Evolutionary conservation across 2,888 invertebrate species (phyloP), one percentile per base, ranked within the genome.

Genomic region (Danaus chrysippus): DNA sequence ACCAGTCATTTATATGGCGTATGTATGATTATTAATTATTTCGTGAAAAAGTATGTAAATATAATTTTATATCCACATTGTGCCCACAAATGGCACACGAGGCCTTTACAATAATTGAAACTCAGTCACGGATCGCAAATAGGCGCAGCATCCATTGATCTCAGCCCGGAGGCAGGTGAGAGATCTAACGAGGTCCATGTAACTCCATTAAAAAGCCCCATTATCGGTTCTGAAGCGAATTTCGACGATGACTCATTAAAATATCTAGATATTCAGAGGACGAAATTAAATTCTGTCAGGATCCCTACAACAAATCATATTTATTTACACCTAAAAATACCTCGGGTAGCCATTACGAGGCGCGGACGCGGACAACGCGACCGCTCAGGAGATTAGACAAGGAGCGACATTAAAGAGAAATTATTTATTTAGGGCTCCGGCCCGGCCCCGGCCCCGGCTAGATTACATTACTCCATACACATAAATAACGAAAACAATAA

Each of bases 401-500:
- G 89, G 84, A 88, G 87, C 80, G 89, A 90, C 90, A 89, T 90
- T 91, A 89, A 88, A 91, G 87, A 82, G 83, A 85, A 90, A 91
- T 90, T 90, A 91, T 91, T 91, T 91, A 91, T 91, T 90, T 89
- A 90, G 90, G 90, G 79, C 86, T 83, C 84, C 75, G 23, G 23
- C 23, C 23, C 23, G 23, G 23, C 23, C 23, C 23, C 23, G 23
- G 23, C 23, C 23, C 82, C 84, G 79, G 85, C 90, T 90, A 91
- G 91, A 90, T 90, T 91, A 91, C 87, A 90, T 90, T 90, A 90
- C 90, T 89, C 87, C 90, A 90, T 90, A 90, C 87, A 89, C 90
- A 91, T 91, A 90, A 90, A 90, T 91, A 91, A 90, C 84, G 84
- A 89, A 91, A 90, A 90, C 90, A 91, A 90, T 91, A 91, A 91